These are phyloP conservation scores for Atta colombica DNA, from an alignment of 1,140 invertebrate genomes.

Conservation along the genomic window DNA sequence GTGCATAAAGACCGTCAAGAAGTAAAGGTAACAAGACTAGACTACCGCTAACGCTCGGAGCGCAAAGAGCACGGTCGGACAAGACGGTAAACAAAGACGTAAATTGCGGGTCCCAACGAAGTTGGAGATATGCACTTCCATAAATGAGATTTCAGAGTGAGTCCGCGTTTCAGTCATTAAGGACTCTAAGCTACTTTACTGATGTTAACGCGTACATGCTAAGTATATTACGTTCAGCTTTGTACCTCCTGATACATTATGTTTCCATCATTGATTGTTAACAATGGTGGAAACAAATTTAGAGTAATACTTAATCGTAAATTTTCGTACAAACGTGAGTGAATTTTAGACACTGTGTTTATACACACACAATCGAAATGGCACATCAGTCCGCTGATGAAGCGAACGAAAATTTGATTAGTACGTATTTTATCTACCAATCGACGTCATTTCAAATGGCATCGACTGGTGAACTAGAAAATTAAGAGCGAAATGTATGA, in stretches of 20 bases:
- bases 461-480: slow-evolving; percentile 26
- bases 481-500: slow-evolving; percentile 37
- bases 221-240: slow-evolving; percentile 19
- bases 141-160: slow-evolving; percentile 30
- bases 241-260: background rate
- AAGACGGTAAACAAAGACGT: slow-evolving; percentile 54
- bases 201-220: slow-evolving; percentile 18
- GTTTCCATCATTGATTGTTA: background rate
- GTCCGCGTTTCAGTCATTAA: slow-evolving; percentile 35
- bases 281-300: background rate
- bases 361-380: background rate
- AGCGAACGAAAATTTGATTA: background rate
- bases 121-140: slow-evolving; percentile 44
- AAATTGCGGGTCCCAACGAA: slow-evolving; percentile 22
- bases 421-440: background rate
- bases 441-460: background rate
- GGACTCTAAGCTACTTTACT: slow-evolving; percentile 40
- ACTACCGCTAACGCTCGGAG: slow-evolving; percentile 29
- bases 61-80: slow-evolving; percentile 40
- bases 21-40: slow-evolving; percentile 31
- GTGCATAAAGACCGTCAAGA: background rate
- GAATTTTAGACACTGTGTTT: background rate
- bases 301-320: background rate
- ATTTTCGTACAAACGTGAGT: slow-evolving; percentile 1
- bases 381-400: background rate